Conservation (phyloP, 2,113 vertebrate species). For the Rhynchopsitta pachyrhyncha region DNA sequence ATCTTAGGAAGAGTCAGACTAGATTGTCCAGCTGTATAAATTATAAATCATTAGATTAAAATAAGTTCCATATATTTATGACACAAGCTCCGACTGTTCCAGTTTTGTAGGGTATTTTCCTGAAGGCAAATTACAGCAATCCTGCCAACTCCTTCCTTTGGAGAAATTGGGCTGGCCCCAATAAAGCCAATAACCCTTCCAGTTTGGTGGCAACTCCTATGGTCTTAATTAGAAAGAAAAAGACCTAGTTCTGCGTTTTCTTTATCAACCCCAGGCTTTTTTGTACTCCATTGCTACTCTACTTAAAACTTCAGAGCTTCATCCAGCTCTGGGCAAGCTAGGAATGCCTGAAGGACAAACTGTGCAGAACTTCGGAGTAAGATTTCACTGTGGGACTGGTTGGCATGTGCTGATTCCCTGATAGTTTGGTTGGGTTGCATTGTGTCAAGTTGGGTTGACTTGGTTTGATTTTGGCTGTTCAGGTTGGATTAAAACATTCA, state of each 20-base stretch:
- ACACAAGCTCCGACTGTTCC: background rate
- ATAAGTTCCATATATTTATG: background rate
- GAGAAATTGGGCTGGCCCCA: background rate
- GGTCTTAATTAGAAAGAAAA: slow-evolving; percentile 32
- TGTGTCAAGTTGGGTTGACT: background rate
- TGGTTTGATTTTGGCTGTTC: background rate
- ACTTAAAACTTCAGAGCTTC: background rate
- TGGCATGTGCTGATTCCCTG: background rate
- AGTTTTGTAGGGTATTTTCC: background rate
- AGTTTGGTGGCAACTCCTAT: background rate
- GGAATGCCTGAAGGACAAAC: background rate
- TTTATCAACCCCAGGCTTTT: background rate
- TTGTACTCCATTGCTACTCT: background rate
- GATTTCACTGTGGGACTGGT: fast-evolving
- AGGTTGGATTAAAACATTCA: background rate
- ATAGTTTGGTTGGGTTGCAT: background rate
- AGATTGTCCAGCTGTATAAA: background rate
- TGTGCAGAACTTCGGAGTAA: background rate
- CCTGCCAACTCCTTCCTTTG: background rate
- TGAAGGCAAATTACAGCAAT: background rate
- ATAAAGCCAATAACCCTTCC: background rate
- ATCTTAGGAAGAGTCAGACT: background rate
- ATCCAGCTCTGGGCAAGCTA: background rate
- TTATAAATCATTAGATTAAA: slow-evolving; percentile 14
- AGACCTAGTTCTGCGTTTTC: slow-evolving; percentile 17